Evolutionary conservation across 1,140 invertebrate genomes (phyloP).

Genomic region (Cataglyphis hispanica): DNA sequence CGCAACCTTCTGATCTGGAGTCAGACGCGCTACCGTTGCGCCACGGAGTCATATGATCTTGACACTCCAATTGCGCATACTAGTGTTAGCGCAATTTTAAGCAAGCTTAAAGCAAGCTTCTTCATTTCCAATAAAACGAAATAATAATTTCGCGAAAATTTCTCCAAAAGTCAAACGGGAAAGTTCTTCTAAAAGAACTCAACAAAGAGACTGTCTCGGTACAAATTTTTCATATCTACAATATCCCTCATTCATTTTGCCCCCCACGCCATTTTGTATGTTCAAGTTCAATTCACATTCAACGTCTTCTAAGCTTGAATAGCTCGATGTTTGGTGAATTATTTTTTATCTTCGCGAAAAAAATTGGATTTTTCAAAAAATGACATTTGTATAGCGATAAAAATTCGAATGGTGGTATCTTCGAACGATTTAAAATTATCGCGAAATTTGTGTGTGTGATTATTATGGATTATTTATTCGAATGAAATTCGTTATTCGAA

Average conservation of each 20-base stretch:
- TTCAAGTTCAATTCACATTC: background rate
- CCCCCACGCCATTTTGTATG: conserved; percentile 21
- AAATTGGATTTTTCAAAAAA: background rate
- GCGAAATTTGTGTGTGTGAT: background rate
- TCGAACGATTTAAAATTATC: background rate
- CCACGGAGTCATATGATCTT: conserved; percentile 87
- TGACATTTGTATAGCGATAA: background rate
- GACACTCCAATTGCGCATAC: background rate
- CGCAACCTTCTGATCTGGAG: conserved; percentile 99
- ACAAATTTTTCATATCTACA: too few relatives aligned
- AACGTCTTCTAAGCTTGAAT: too few relatives aligned
- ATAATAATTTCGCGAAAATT: too few relatives aligned
- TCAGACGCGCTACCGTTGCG: conserved; percentile 97
- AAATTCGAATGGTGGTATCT: background rate
- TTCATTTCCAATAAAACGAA: background rate
- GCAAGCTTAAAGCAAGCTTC: too few relatives aligned
- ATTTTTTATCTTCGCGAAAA: background rate
- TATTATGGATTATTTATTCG: background rate
- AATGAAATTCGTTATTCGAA: background rate
- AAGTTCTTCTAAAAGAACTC: background rate
- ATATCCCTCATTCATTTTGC: background rate
- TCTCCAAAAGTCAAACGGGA: too few relatives aligned
- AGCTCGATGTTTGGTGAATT: background rate
- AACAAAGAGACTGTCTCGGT: too few relatives aligned
- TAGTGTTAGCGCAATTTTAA: background rate